Evolutionary conservation across 2,888 invertebrate genomes (phyloP), one percentile per base, ranked within the genome.

Genomic region (Ophioninae sp.): DNA sequence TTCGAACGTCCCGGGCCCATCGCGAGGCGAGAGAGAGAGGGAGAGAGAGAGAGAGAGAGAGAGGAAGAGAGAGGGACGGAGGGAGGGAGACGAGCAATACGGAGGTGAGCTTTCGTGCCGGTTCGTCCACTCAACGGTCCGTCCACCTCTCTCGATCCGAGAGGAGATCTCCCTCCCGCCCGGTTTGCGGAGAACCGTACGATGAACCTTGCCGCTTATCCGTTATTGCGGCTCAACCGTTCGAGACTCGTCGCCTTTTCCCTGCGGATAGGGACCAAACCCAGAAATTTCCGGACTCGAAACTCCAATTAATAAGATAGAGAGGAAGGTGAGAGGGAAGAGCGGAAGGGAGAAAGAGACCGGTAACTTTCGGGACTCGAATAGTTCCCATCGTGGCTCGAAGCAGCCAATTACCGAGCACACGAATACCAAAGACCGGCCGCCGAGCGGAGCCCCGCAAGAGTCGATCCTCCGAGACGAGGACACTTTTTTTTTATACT

Each of bases 161-260:
- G 78, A 83, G 73, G 68, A 41, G 57, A 39, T 72, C 57, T 56
- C 56, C 65, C 17, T 79, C 62, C 13, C n/a, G 70, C 64, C 56
- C 23, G 56, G 39, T 20, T 44, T 44, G 70, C 23, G 87, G 86
- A 88, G 87, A 90, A 89, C 90, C 88, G 89, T 89, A 39, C 90
- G 88, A 91, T 91, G 89, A 90, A 89, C 88, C 88, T 91, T 87
- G 88, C 88, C 91, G 92, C 90, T 92, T 92, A 92, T 92, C 90
- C 91, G 89, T 90, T 91, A 91, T 89, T 88, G 88, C 85, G 86
- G 87, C 85, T 86, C 82, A 76, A 73, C 84, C 83, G 76, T 85
- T 85, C 76, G 82, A 84, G 81, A 82, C 78, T 85, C 81, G 44
- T 70, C 78, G 77, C 74, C 78, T 75, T 79, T 79, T 67, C 65